phyloP scores from a whole-genome alignment of 2,888 invertebrate species.

The Sphaerophoria rueppellii region DNA sequence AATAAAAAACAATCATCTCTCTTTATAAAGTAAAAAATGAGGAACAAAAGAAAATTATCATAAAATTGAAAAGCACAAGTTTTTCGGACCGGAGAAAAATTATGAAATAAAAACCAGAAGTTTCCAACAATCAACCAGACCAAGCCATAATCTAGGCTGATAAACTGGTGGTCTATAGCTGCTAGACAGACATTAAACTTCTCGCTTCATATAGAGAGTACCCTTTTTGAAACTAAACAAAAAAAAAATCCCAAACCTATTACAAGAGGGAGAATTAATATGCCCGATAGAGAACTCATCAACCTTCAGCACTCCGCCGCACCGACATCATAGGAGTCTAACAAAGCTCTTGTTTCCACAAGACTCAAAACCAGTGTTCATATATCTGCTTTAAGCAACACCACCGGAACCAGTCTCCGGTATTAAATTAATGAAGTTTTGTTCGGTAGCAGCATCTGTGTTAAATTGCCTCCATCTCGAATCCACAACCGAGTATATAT shows the following conservation, averaged over 20 bases:
- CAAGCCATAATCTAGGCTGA: slow-evolving; percentile 43
- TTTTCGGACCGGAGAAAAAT: slow-evolving; percentile 34
- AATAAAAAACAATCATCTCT: slow-evolving; percentile 50
- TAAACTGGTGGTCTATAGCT: slow-evolving; percentile 32
- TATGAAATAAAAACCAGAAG: slow-evolving; percentile 62
- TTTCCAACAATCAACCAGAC: slow-evolving; percentile 19
- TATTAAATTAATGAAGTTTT: slow-evolving; percentile 75
- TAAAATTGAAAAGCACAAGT: slow-evolving; percentile 54
- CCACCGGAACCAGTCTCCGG: slow-evolving; percentile 66
- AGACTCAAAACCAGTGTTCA: not conserved
- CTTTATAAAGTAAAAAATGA: not conserved
- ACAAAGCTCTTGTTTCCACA: too few relatives aligned
- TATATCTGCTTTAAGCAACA: slow-evolving; percentile 12
- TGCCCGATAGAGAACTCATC: slow-evolving; percentile 57
- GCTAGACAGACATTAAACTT: slow-evolving; percentile 23
- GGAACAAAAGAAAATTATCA: slow-evolving; percentile 24
- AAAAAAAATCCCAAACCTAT: slow-evolving; percentile 38
- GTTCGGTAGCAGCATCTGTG: slow-evolving; percentile 70
- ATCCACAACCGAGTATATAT: slow-evolving; percentile 15
- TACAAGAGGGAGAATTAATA: slow-evolving; percentile 65
- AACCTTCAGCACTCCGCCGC: slow-evolving; percentile 30
- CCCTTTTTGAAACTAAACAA: slow-evolving; percentile 6
- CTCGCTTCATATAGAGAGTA: slow-evolving; percentile 9
- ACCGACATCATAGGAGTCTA: not conserved
- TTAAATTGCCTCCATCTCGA: slow-evolving; percentile 66